phyloP scores from a whole-genome alignment of 1,140 invertebrate species.

The Bombus consobrinus region DNA sequence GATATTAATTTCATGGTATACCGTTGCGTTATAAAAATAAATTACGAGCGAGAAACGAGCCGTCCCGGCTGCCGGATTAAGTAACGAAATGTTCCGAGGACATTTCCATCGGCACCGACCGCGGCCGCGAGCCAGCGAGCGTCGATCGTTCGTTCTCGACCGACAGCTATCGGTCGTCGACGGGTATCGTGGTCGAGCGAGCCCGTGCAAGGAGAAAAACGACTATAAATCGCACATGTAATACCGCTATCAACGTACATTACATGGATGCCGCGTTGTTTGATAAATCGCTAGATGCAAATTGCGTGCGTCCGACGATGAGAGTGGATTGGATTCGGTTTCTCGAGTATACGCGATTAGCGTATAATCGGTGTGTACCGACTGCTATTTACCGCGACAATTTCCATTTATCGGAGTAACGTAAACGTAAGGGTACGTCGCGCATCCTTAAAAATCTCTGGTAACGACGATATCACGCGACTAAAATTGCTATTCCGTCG shows the following conservation, averaged over 20 bases:
- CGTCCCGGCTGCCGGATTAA: constrained; percentile 27
- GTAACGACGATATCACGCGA: neutral
- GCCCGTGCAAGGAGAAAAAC: constrained; percentile 54
- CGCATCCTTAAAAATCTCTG: neutral
- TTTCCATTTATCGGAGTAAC: constrained; percentile 24
- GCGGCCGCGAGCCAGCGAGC: too few relatives aligned
- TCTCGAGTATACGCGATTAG: constrained; percentile 23
- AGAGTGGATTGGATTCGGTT: constrained; percentile 49
- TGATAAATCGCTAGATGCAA: constrained; percentile 82
- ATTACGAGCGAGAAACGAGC: constrained; percentile 32
- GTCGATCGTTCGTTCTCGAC: neutral
- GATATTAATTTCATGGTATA: constrained; percentile 46
- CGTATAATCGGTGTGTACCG: neutral
- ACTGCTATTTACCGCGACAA: constrained; percentile 35
- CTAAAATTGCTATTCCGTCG: neutral
- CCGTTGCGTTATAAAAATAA: constrained; percentile 48
- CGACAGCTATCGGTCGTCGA: constrained; percentile 9
- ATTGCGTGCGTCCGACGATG: constrained; percentile 66
- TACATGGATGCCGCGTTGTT: constrained; percentile 81
- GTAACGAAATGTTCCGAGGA: constrained; percentile 39
- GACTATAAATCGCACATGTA: constrained; percentile 80
- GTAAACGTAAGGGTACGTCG: neutral
- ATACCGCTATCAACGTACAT: constrained; percentile 82
- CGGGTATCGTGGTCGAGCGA: constrained; percentile 18
- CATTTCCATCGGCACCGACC: constrained; percentile 7